Percentiles rank a stretch among this genome's conserved stretches.
Evolutionary conservation across 2,888 invertebrate species (phyloP).

Genomic region (Euclidia mi): DNA sequence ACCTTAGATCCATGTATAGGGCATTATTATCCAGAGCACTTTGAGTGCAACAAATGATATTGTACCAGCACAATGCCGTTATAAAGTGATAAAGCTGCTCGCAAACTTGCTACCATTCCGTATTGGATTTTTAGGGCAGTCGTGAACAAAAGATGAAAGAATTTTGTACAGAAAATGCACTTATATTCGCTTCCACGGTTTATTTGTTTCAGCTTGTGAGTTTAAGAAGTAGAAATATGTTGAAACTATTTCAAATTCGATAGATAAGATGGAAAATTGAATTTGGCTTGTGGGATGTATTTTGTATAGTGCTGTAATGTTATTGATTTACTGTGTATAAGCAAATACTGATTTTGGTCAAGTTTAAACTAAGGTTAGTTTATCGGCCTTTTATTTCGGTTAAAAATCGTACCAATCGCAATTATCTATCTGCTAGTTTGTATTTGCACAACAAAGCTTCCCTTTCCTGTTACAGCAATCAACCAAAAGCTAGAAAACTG

Average conservation of each 20-base stretch:
- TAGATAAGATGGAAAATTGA: background rate
- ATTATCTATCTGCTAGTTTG: too few relatives aligned
- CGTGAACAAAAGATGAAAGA: conserved; percentile 30
- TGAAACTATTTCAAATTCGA: conserved; percentile 5
- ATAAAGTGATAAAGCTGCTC: conserved; percentile 62
- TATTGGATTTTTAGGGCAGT: conserved; percentile 36
- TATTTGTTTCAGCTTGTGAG: conserved; percentile 17
- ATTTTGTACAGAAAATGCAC: conserved; percentile 21
- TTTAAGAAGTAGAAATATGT: conserved; percentile 15
- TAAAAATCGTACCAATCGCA: too few relatives aligned
- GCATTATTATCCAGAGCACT: conserved; percentile 68
- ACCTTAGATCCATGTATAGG: conserved; percentile 25
- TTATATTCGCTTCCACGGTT: conserved; percentile 12
- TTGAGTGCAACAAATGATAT: conserved; percentile 74
- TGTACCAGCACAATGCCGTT: conserved; percentile 61
- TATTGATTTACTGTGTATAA: too few relatives aligned
- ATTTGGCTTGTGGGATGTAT: too few relatives aligned
- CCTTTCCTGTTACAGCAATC: too few relatives aligned
- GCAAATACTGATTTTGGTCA: too few relatives aligned
- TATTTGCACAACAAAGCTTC: too few relatives aligned
- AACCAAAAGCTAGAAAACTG: too few relatives aligned
- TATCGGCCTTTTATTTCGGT: too few relatives aligned
- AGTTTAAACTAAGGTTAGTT: too few relatives aligned
- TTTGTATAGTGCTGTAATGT: too few relatives aligned
- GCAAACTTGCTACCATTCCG: conserved; percentile 42